Evolutionary conservation across 2,888 invertebrate species (phyloP).

Genomic region (Cordilura impudica): DNA sequence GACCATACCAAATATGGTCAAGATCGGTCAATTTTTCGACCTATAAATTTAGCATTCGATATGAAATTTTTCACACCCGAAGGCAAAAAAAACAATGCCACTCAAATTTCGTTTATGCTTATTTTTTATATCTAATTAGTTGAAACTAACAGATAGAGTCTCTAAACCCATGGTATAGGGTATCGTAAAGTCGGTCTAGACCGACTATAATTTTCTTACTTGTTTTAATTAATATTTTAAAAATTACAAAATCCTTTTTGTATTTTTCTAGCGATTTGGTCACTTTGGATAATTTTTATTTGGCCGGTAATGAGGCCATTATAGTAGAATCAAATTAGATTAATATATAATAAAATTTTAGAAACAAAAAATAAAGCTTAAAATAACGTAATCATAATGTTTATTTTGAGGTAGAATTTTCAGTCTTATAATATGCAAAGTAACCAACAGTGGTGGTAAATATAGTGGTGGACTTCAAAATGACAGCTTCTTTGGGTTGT

Average conservation of each 20-base stretch:
- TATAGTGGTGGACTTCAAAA: slow-evolving; percentile 68
- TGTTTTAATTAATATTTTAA: neutral
- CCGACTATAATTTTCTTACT: neutral
- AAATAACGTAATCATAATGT: neutral
- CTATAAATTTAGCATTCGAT: too few relatives aligned
- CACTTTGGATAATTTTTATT: slow-evolving; percentile 62
- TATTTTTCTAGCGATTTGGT: slow-evolving; percentile 66
- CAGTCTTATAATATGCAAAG: slow-evolving; percentile 67
- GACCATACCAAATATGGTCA: too few relatives aligned
- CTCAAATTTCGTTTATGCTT: too few relatives aligned
- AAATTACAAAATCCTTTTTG: neutral
- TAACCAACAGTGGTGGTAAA: slow-evolving; percentile 65
- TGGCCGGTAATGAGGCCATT: slow-evolving; percentile 72
- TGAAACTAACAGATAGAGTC: too few relatives aligned
- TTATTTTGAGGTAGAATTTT: slow-evolving; percentile 17
- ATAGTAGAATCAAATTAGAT: slow-evolving; percentile 71
- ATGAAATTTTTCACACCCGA: too few relatives aligned
- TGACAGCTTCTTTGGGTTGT: slow-evolving; percentile 72
- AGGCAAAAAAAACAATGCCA: too few relatives aligned
- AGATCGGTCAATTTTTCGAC: too few relatives aligned
- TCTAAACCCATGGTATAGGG: too few relatives aligned
- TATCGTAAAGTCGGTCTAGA: too few relatives aligned
- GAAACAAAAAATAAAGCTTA: neutral
- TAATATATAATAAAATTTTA: neutral
- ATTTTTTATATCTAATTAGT: too few relatives aligned